These are phyloP conservation scores for Pseudomyrmex dendroicus DNA, from an alignment of 1,140 invertebrate genomes.

Conservation along the genomic window DNA sequence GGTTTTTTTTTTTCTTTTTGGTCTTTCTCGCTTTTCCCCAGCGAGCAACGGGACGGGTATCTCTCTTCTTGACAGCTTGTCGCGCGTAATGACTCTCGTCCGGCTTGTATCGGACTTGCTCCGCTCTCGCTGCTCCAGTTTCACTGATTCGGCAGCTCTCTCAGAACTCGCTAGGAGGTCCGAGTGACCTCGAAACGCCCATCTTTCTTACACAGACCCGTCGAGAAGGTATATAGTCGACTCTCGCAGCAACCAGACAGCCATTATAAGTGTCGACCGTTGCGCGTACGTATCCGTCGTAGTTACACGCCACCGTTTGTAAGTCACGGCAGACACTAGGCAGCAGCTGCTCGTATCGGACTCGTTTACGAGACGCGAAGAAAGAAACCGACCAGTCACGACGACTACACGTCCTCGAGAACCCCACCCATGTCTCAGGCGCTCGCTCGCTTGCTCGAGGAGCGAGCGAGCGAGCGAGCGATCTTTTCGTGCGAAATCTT, in stretches of 20 bases:
- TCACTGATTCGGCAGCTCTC: slow-evolving; percentile 35
- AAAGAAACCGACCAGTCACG: background rate
- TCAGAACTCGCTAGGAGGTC: slow-evolving; percentile 8
- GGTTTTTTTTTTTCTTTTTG: no score
- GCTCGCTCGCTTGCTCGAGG: background rate
- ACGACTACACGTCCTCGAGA: slow-evolving; percentile 25
- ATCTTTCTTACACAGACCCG: slow-evolving; percentile 9
- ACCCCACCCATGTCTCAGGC: slow-evolving; percentile 55
- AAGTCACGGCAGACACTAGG: slow-evolving; percentile 21
- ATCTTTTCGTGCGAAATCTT: slow-evolving; percentile 21
- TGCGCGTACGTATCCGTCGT: background rate
- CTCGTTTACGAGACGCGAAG: slow-evolving; percentile 20
- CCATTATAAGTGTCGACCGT: slow-evolving; percentile 15
- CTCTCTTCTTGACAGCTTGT: slow-evolving; percentile 18
- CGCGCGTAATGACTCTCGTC: slow-evolving; percentile 1
- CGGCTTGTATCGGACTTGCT: background rate
- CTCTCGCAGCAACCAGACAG: background rate
- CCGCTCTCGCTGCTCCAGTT: slow-evolving; percentile 39
- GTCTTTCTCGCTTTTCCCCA: background rate
- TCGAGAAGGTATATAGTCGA: background rate
- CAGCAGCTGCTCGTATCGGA: slow-evolving; percentile 3
- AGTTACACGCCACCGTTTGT: background rate
- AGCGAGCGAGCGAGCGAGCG: background rate
- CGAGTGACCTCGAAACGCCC: slow-evolving; percentile 47
- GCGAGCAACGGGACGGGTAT: background rate